Base-by-base conservation (phyloP, 2,888 invertebrate species). In the Papilio protenor region DNA sequence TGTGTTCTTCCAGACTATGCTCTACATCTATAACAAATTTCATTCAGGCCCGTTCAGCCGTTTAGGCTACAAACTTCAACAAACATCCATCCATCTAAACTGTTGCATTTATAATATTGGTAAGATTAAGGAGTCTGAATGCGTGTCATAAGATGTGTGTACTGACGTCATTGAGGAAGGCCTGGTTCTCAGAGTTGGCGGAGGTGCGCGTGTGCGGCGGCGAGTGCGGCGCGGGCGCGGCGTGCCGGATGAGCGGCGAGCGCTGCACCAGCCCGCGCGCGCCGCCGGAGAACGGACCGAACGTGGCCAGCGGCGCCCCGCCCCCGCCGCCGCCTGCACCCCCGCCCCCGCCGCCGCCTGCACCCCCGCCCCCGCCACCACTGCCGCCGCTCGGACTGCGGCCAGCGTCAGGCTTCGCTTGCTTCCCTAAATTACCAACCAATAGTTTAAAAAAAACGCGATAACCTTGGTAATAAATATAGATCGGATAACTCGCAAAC, bases 131-230 rank as follows among this genome's bases (percentile, higher is more conserved):
- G 33, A 33, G 2, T 33, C 33, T 33, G 33, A 33, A 5, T 2
- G 33, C 5, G 33, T 33, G 2, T 4, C 33, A 5, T 33, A 5
- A 33, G 2, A 5, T 55, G 49, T 66, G 71, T 18, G 49, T 79
- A 89, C 96, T 94, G 82, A 97, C 97, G 87, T 99, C 99, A 87
- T 98, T 98, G 70, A 99, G 95, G 89, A 99, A 99, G 73, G 97
- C 96, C 92, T 99, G 99, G 95, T 99, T 99, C 91, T 99, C 99
- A 0, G 96, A 96, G 89, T 98, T 97, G 79, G 97, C 97, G 74
- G 97, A 96, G 10, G 97, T 96, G 76, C 97, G 95, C 82, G 97
- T 96, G 72, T 96, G 96, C 79, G 96, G 96, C 23, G 96, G 95
- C 78, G 96, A 96, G 40, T 69, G 96, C 83, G 95, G 77, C 96